Evolutionary conservation across 2,888 invertebrate genomes (phyloP), one percentile per base, ranked within the genome.

Genomic region (Nomada hirtipes): DNA sequence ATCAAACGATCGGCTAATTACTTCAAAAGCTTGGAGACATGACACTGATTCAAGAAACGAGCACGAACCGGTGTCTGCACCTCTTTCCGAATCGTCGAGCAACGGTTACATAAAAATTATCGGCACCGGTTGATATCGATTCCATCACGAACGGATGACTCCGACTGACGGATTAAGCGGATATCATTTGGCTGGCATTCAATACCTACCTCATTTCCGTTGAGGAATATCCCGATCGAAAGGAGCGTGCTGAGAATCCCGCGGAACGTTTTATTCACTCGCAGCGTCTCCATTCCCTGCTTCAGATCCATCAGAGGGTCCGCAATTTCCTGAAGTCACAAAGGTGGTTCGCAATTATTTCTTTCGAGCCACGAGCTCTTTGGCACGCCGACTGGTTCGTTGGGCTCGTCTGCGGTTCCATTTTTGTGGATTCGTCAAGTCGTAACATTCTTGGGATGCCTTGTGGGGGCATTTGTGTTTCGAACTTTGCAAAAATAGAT

Each of bases 291-390:
- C 93, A 99, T 97, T 80, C 99, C 99, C 94, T 98, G 97, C 95
- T 99, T 99, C 90, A 99, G 95, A 95, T 99, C 99, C 98, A 99
- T 98, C 90, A 99, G 95, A 61, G 99, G 99, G 94, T 99, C 99
- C 71, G 99, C 98, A 92, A 99, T 98, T 96, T 99, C 99, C 96
- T 98, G 91, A 75, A 91, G 88, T 84, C 78, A 87, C 83, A 87
- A 87, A 89, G 75, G 68, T 83, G 67, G 61, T 23, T 36, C 80
- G 36, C 71, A 74, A 85, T 88, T 85, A 89, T 82, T 79, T 77
- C 73, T 63, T 73, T 76, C 80, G 55, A 29, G 59, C 20, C 29
- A 18, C 50, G 47, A n/a, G 23, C 47, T 65, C 29, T 57, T 50
- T 23, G 26, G 26, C 26, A 20, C 42, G 47, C 29, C 55, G 47